These are phyloP conservation scores for Tyrannus savana DNA, from an alignment of 2,113 vertebrate genomes.

Conservation along the genomic window DNA sequence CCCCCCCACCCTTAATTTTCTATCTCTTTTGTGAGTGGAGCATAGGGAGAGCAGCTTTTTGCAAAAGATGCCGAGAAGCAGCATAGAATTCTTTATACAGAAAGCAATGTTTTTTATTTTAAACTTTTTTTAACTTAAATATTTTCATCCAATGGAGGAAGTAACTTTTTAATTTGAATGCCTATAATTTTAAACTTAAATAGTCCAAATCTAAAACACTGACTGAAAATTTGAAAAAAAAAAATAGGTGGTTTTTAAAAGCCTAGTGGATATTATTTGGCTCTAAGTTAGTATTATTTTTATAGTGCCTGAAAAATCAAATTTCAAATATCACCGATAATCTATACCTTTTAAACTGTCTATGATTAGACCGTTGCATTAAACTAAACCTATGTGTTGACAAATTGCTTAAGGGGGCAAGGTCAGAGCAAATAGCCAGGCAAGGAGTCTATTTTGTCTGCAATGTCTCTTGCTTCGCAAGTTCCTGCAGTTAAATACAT, in stretches of 20 bases:
- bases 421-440: background rate
- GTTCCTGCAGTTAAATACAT: background rate
- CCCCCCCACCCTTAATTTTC: background rate
- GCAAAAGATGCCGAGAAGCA: background rate
- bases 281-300: background rate
- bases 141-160: background rate
- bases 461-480: background rate
- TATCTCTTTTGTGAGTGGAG: background rate
- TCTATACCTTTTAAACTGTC: background rate
- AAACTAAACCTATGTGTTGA: background rate
- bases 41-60: background rate
- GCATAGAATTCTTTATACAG: background rate
- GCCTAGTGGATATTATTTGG: background rate
- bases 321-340: background rate
- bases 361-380: background rate
- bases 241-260: background rate
- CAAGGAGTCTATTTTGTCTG: background rate
- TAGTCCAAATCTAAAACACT: background rate
- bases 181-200: background rate
- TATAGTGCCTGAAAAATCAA: background rate
- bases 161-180: background rate
- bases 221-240: background rate
- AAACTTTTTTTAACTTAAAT: background rate
- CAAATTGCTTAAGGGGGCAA: background rate
- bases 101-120: background rate